Conservation (phyloP, 2,888 invertebrate species). For the Lasius fuliginosus region DNA sequence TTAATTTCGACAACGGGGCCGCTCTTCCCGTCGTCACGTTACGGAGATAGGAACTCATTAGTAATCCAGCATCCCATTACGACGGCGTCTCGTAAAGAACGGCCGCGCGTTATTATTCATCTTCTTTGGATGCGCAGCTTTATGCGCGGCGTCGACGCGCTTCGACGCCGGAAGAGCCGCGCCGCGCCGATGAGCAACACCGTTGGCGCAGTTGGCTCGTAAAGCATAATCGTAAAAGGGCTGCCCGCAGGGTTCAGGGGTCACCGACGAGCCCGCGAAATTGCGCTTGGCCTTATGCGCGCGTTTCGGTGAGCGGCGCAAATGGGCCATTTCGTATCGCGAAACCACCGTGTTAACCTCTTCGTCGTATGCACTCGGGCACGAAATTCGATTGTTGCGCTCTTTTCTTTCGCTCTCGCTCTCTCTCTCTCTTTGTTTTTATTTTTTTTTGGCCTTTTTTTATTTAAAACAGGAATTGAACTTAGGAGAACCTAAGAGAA, state of each 20-base stretch:
- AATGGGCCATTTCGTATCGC: constrained; percentile 44
- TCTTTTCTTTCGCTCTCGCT: neutral
- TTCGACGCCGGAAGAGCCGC: constrained; percentile 38
- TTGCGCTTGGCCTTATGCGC: constrained; percentile 35
- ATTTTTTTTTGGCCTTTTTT: neutral
- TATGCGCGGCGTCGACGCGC: constrained; percentile 29
- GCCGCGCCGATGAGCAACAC: constrained; percentile 62
- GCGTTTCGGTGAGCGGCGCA: constrained; percentile 18
- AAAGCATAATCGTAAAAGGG: constrained; percentile 80
- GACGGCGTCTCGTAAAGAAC: constrained; percentile 83
- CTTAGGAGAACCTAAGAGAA: neutral
- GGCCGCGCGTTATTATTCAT: constrained; percentile 62
- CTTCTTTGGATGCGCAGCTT: constrained; percentile 27
- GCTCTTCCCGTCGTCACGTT: constrained; percentile 70
- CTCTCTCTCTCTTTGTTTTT: neutral
- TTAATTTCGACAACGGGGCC: constrained; percentile 54
- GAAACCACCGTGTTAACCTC: constrained; percentile 29
- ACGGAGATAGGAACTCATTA: constrained; percentile 79
- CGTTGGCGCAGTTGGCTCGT: constrained; percentile 72
- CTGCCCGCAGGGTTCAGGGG: constrained; percentile 59
- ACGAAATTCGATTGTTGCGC: neutral
- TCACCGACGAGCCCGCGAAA: constrained; percentile 56
- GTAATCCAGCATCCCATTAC: constrained; percentile 83
- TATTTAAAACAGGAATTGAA: neutral
- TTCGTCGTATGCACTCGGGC: constrained; percentile 9